Conservation (phyloP, 1,140 invertebrate species). For the Drosophila obscura region DNA sequence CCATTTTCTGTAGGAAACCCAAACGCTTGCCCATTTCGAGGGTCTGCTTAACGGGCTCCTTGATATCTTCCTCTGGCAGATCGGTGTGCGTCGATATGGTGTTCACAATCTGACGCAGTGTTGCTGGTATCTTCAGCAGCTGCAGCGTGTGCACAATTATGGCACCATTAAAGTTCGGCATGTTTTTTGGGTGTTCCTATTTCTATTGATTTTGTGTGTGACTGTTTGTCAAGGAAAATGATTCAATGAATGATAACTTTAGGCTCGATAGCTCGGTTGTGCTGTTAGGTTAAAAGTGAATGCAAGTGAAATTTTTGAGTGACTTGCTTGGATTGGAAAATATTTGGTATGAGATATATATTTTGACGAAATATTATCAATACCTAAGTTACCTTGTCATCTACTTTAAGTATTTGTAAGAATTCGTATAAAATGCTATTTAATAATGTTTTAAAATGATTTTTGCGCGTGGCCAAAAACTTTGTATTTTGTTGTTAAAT, state of each 20-base stretch:
- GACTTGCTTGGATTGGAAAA: background rate
- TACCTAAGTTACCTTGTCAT: too few species aligned
- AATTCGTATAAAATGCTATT: too few species aligned
- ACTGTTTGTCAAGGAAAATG: background rate
- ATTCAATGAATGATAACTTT: background rate
- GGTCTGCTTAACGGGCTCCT: conserved; percentile 58
- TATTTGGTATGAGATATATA: too few species aligned
- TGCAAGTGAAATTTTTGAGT: background rate
- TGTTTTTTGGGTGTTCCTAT: background rate
- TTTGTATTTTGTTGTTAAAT: too few species aligned
- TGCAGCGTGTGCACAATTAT: conserved; percentile 64
- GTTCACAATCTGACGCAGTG: conserved; percentile 56
- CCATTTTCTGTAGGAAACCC: conserved; percentile 58
- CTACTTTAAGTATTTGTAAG: too few species aligned
- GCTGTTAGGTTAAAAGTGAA: too few species aligned
- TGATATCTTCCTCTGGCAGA: conserved; percentile 42
- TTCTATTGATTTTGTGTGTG: conserved; percentile 1
- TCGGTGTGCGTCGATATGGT: conserved; percentile 58
- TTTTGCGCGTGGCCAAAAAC: too few species aligned
- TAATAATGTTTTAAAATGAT: too few species aligned
- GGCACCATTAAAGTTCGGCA: conserved; percentile 71
- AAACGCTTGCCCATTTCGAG: conserved; percentile 50
- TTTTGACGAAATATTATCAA: too few species aligned
- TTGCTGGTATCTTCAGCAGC: conserved; percentile 49
- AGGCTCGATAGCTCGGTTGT: too few species aligned